phyloP scores from a whole-genome alignment of 2,888 invertebrate species.

The Theodoxus fluviatilis region DNA sequence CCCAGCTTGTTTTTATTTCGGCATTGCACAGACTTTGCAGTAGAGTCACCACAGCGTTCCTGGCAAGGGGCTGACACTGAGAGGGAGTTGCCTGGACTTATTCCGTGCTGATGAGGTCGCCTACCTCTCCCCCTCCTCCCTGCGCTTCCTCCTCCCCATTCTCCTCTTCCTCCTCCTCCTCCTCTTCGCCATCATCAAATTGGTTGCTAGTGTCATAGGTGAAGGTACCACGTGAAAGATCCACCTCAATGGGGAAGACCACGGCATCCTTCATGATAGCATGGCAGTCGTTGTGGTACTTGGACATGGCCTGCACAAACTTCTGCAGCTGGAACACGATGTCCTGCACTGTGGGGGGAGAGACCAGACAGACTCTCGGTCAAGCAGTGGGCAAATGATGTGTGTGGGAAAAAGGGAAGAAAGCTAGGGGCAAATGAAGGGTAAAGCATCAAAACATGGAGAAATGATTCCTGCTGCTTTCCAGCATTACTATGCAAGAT shows the following conservation, averaged over 20 bases:
- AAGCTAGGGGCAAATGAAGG: too few species aligned
- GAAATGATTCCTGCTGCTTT: too few species aligned
- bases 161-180: conserved; percentile 59
- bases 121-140: conserved; percentile 34
- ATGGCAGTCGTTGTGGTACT: conserved; percentile 78
- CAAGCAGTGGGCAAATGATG: too few species aligned
- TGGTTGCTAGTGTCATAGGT: conserved; percentile 71
- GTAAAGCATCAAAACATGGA: too few species aligned
- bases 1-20: too few species aligned
- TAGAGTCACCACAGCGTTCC: too few species aligned
- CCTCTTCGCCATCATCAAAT: conserved; percentile 59
- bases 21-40: too few species aligned
- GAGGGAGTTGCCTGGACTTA: conserved; percentile 23
- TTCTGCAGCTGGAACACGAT: conserved; percentile 79
- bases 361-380: neutral
- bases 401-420: too few species aligned
- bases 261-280: conserved; percentile 76
- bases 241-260: conserved; percentile 95
- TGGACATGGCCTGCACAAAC: conserved; percentile 84
- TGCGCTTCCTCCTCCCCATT: conserved; percentile 36
- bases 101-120: conserved; percentile 52
- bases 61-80: neutral
- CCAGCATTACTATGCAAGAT: too few species aligned
- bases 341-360: conserved; percentile 76
- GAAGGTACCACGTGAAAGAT: conserved; percentile 89